Base-by-base conservation (phyloP, 2,797 vertebrate species). In the Coreius guichenoti region DNA sequence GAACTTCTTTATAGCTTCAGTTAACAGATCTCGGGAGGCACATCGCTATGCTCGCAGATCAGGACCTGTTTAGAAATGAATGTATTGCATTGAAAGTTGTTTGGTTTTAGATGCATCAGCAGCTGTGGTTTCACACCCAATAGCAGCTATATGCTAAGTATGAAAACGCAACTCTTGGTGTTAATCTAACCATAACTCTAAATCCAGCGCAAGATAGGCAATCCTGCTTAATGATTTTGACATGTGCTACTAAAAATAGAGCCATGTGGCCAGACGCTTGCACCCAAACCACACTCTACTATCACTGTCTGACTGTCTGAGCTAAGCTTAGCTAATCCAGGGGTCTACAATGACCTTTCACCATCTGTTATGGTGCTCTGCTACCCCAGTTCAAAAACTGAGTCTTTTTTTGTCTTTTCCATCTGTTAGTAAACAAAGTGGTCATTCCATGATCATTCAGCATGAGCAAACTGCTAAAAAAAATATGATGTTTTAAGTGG, bases 351-450 rank as follows among this genome's bases (percentile, higher is more conserved):
- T 87, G 82, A 85, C 85, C 82, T 85, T 83, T 83, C 26, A 74
- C 90, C 87, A 87, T 88, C 88, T 89, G 89, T 78, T 79, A 43
- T 31, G 75, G 80, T 67, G 63, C n/a, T 61, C 45, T 69, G 65
- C 63, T 16, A 73, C 73, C 39, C 77, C n/a, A 67, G 21, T 80
- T 61, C 61, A 75, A 61, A 23, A 61, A 51, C 8, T 74, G 70
- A 79, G 47, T 70, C 82, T 69, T 45, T 33, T 80, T 74, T 23
- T 26, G 51, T 63, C 56, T 81, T 26, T 67, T 83, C 33, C 56
- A 77, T 47, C 69, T 67, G 51, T 54, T 33, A 51, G 29, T 49
- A 54, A 80, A 51, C 47, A 61, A 12, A 81, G 26, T 1, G 33
- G 36, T n/a, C 13, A 58, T 73, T 76, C n/a, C 8, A 16, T 14